Evolutionary conservation across 1,140 invertebrate genomes (phyloP).

Genomic region (Cydia pomonella): DNA sequence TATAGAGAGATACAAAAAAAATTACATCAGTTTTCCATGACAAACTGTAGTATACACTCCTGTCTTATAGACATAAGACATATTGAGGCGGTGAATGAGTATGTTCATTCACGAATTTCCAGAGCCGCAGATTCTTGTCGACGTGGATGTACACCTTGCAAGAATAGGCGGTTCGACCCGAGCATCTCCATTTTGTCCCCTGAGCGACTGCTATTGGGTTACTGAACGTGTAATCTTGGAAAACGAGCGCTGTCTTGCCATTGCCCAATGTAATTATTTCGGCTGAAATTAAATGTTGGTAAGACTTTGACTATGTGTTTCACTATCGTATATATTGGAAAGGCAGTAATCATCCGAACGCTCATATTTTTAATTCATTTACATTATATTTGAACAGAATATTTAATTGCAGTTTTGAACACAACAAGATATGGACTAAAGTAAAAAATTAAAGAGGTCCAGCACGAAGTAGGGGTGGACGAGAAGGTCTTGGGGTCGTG

Average conservation of each 20-base stretch:
- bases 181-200: slow-evolving; percentile 9
- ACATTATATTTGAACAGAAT: too few species aligned
- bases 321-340: too few species aligned
- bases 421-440: too few species aligned
- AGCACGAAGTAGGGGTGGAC: too few species aligned
- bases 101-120: background rate
- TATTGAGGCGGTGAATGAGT: slow-evolving; percentile 1
- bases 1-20: background rate
- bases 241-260: background rate
- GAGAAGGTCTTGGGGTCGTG: too few species aligned
- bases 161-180: background rate
- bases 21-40: background rate
- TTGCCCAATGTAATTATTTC: background rate
- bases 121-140: background rate
- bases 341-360: too few species aligned
- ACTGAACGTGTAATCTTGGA: slow-evolving; percentile 2
- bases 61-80: background rate
- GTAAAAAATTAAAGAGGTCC: too few species aligned
- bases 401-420: too few species aligned
- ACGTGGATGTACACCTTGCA: slow-evolving; percentile 24
- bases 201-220: background rate
- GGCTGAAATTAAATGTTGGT: background rate
- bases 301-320: too few species aligned
- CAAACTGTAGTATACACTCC: background rate
- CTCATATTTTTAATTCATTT: too few species aligned